Evolutionary conservation across 2,888 invertebrate genomes (phyloP).

Genomic region (Patella ulyssiponensis): DNA sequence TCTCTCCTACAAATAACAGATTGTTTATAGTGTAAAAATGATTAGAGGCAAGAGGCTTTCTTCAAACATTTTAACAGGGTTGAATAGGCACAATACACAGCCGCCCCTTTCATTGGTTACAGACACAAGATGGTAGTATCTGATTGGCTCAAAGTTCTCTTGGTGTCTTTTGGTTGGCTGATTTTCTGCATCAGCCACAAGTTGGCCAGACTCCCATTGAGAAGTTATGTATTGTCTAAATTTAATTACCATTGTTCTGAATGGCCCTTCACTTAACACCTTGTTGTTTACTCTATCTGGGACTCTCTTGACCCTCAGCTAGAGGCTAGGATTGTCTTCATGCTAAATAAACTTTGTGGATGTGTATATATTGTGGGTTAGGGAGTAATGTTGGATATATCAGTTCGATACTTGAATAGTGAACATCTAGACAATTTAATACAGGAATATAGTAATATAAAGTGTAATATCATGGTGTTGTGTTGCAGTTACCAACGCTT

Average conservation of each 20-base stretch:
- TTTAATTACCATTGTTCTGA: neutral
- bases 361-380: too few relatives aligned
- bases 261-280: conserved; percentile 7
- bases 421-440: too few relatives aligned
- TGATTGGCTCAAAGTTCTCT: neutral
- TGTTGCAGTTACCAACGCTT: conserved; percentile 23
- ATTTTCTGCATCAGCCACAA: neutral
- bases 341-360: too few relatives aligned
- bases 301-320: neutral
- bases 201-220: conserved; percentile 1
- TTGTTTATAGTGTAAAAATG: conserved; percentile 12
- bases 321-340: too few relatives aligned
- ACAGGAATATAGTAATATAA: too few relatives aligned
- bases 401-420: too few relatives aligned
- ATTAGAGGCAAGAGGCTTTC: neutral
- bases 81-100: neutral
- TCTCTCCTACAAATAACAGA: conserved; percentile 7
- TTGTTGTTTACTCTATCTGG: neutral
- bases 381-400: too few relatives aligned
- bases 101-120: neutral
- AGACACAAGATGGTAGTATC: neutral
- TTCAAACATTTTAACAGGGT: neutral
- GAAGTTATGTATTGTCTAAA: conserved; percentile 6
- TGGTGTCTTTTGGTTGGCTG: neutral
- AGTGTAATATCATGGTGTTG: too few relatives aligned